Percentiles rank a stretch among this genome's conserved stretches.
Conservation (phyloP, 2,888 invertebrate genomes). For the Eremobia ochroleuca region DNA sequence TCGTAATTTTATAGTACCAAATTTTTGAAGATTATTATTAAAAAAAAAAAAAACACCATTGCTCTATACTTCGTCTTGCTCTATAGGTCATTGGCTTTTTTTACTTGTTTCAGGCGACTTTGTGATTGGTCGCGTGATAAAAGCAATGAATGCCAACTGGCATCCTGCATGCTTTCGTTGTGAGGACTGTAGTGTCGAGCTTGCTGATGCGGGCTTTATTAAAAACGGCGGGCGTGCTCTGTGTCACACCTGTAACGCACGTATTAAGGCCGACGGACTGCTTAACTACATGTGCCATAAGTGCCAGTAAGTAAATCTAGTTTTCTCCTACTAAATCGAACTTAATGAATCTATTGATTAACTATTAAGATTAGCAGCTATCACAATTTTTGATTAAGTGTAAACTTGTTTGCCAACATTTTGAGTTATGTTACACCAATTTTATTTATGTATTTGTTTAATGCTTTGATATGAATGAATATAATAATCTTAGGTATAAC, state of each 20-base stretch:
- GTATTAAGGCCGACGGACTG: slow-evolving; percentile 97
- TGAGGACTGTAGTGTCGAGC: slow-evolving; percentile 96
- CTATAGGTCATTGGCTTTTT: neutral
- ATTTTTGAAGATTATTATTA: neutral
- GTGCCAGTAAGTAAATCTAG: slow-evolving; percentile 95
- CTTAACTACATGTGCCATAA: slow-evolving; percentile 99
- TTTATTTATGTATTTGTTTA: too few species aligned
- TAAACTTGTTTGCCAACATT: too few species aligned
- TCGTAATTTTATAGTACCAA: too few species aligned
- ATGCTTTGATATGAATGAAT: neutral
- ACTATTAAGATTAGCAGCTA: neutral
- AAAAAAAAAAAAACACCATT: neutral
- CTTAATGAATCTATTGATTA: too few species aligned
- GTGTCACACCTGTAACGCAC: slow-evolving; percentile 99
- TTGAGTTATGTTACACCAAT: too few species aligned
- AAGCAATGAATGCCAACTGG: slow-evolving; percentile 99
- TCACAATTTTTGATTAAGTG: neutral
- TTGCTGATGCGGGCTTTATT: slow-evolving; percentile 99
- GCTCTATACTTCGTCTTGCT: too few species aligned
- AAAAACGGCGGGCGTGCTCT: slow-evolving; percentile 96
- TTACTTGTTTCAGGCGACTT: slow-evolving; percentile 94
- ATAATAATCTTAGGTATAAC: neutral
- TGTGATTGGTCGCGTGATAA: slow-evolving; percentile 99
- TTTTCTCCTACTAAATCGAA: neutral
- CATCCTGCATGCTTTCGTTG: slow-evolving; percentile 99